These are phyloP conservation scores for Ladona fulva DNA, from an alignment of 1,140 invertebrate species.

Conservation along the genomic window DNA sequence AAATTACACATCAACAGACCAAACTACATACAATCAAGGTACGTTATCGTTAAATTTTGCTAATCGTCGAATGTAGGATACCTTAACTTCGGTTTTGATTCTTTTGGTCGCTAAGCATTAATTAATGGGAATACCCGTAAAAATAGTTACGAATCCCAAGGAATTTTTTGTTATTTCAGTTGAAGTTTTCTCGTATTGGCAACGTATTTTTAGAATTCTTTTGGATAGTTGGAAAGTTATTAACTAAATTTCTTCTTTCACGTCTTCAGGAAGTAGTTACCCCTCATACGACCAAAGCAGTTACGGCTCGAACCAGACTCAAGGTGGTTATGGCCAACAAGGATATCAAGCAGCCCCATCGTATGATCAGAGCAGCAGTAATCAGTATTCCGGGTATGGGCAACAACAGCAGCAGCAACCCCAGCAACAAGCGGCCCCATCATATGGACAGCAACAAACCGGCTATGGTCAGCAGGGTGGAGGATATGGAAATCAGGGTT, in stretches of 20 bases:
- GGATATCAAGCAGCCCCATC: constrained; percentile 12
- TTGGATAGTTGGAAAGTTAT: not conserved
- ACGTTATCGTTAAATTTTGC: not conserved
- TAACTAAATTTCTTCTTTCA: not conserved
- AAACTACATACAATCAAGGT: constrained; percentile 14
- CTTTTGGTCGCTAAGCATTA: too few relatives aligned
- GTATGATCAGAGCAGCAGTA: constrained; percentile 14
- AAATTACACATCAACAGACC: constrained; percentile 12
- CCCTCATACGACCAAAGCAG: constrained; percentile 13
- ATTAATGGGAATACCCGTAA: too few relatives aligned
- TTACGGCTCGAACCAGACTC: not conserved
- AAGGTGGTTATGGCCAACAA: constrained; percentile 12
- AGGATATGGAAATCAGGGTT: constrained; percentile 8
- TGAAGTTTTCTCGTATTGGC: too few relatives aligned
- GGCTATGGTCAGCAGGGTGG: constrained; percentile 6
- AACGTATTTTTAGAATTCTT: too few relatives aligned
- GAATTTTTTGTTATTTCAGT: too few relatives aligned
- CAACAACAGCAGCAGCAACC: constrained; percentile 12
- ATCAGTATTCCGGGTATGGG: constrained; percentile 13
- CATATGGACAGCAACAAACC: constrained; percentile 11
- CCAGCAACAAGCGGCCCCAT: not conserved
- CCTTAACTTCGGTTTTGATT: too few relatives aligned
- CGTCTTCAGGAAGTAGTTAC: constrained; percentile 12
- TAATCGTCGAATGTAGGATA: too few relatives aligned
- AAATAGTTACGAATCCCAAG: too few relatives aligned